These are phyloP conservation scores for Megaptera novaeangliae DNA, from an alignment of 2,113 vertebrate genomes.

Conservation along the genomic window DNA sequence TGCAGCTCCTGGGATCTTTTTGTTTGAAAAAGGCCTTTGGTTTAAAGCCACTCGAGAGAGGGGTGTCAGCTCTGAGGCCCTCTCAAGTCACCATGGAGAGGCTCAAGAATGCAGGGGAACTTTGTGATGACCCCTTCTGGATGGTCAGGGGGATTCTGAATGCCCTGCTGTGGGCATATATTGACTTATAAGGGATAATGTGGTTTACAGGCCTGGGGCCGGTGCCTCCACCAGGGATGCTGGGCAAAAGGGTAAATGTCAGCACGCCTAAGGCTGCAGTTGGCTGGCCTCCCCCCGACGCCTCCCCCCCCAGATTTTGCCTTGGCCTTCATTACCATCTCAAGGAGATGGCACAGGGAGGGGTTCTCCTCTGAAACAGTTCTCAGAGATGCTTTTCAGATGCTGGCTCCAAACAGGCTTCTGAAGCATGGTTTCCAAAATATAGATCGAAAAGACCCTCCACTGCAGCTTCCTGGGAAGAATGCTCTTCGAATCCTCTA, in stretches of 20 bases:
- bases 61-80: background rate
- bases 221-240: background rate
- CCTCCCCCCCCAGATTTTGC: background rate
- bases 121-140: background rate
- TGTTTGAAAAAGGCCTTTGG: background rate
- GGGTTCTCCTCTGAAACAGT: background rate
- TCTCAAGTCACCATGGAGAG: background rate
- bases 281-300: too few species aligned
- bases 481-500: background rate
- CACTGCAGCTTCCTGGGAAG: background rate
- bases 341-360: background rate
- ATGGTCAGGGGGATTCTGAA: background rate
- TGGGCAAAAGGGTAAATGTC: background rate
- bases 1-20: background rate
- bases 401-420: background rate
- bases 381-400: background rate
- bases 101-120: conserved; percentile 24
- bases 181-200: background rate
- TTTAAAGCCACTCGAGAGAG: background rate
- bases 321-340: background rate
- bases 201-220: background rate
- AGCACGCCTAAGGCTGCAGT: background rate
- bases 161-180: background rate
- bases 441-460: background rate
- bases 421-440: background rate